Evolutionary conservation across 2,797 vertebrate genomes (phyloP).

Genomic region (Phoeniculus purpureus): DNA sequence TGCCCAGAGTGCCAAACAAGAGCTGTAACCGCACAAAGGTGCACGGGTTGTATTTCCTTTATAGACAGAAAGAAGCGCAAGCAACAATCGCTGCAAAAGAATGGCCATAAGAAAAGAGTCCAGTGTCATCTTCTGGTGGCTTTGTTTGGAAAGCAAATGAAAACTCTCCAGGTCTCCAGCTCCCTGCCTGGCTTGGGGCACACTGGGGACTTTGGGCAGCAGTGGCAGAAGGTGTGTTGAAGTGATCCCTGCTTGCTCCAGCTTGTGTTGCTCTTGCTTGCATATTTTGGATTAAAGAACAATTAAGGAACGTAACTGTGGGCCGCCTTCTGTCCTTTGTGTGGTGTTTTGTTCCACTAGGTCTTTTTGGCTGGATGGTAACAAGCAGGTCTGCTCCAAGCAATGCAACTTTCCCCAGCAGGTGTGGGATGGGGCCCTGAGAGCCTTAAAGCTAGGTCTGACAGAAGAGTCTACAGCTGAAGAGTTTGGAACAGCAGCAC

Average conservation of each 20-base stretch:
- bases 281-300: not conserved
- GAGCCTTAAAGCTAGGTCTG: not conserved
- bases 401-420: not conserved
- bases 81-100: not conserved
- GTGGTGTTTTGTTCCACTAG: not conserved
- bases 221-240: not conserved
- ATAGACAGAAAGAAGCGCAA: not conserved
- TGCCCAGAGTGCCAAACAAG: not conserved
- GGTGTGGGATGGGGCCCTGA: not conserved
- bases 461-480: not conserved
- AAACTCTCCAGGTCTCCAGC: not conserved
- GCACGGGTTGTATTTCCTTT: not conserved
- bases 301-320: not conserved
- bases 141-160: not conserved
- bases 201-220: not conserved
- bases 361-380: not conserved
- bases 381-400: not conserved
- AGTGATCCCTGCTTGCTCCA: not conserved
- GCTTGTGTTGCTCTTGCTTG: not conserved
- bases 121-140: not conserved
- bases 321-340: fast-evolving
- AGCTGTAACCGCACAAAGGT: not conserved
- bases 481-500: not conserved
- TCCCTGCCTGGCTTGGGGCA: not conserved
- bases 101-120: not conserved